These are phyloP conservation scores for Oreochromis niloticus DNA, from an alignment of 2,113 vertebrate genomes.

Conservation along the genomic window DNA sequence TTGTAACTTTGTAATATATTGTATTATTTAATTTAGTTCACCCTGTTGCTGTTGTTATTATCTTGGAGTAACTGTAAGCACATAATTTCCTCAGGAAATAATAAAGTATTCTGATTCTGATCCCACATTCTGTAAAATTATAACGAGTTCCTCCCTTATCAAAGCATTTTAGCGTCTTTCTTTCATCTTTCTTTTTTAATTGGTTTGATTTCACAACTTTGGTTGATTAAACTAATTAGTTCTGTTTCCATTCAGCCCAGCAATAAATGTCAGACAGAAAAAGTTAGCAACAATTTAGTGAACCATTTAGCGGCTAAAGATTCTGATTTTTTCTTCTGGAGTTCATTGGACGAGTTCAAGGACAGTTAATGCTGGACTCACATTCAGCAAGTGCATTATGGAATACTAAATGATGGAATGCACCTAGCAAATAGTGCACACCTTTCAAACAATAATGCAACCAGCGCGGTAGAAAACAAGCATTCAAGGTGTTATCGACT, in stretches of 20 bases:
- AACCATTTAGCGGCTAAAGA: background rate
- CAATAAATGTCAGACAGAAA: background rate
- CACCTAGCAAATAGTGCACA: background rate
- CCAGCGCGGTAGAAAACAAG: background rate
- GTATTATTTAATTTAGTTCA: background rate
- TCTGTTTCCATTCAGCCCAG: background rate
- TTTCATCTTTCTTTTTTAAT: background rate
- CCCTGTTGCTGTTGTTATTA: background rate
- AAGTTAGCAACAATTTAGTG: background rate
- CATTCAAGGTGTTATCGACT: background rate
- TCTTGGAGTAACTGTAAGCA: background rate
- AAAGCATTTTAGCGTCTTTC: background rate
- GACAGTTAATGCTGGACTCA: background rate
- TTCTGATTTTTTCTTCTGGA: background rate
- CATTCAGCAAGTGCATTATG: background rate
- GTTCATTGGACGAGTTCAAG: background rate
- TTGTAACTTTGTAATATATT: background rate
- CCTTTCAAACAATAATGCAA: constrained; percentile 8
- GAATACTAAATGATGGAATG: background rate
- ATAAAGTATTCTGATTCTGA: background rate
- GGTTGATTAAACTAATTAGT: background rate
- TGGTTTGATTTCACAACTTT: background rate
- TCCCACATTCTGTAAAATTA: background rate
- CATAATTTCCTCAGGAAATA: background rate
- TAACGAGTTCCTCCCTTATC: background rate